A percentile compares a stretch with the other conserved stretches of the same genome.
Evolutionary conservation across 2,888 invertebrate genomes (phyloP).

Genomic region (Strigamia crassipes): DNA sequence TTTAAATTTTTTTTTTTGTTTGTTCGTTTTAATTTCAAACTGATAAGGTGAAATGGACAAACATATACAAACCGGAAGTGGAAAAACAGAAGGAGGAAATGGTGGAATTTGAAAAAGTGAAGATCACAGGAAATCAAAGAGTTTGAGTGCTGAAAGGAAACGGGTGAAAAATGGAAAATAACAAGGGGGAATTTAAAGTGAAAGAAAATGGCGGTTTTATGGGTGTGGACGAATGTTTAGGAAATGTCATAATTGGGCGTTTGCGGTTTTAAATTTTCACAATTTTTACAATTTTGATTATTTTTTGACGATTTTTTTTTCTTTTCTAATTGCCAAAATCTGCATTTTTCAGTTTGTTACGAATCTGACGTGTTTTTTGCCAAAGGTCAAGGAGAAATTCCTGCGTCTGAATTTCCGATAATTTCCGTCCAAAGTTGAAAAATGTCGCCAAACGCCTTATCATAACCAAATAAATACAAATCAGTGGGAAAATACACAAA

Average conservation of each 20-base stretch:
- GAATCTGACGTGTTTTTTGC: neutral
- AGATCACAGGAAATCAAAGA: slow-evolving; percentile 30
- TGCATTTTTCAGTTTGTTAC: neutral
- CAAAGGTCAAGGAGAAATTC: slow-evolving; percentile 20
- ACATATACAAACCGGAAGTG: slow-evolving; percentile 11
- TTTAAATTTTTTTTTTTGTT: too few relatives aligned
- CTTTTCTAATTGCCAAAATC: too few relatives aligned
- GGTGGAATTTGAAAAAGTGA: slow-evolving; percentile 20
- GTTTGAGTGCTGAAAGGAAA: slow-evolving; percentile 1
- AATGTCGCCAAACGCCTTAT: neutral
- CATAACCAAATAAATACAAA: neutral
- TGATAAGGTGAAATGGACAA: slow-evolving; percentile 32
- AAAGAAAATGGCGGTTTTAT: neutral
- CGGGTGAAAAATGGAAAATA: neutral
- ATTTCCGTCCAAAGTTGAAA: neutral
- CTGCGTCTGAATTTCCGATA: neutral
- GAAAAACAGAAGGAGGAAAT: slow-evolving; percentile 13
- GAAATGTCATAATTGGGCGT: neutral
- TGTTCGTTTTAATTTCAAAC: neutral
- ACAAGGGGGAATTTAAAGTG: slow-evolving; percentile 18
- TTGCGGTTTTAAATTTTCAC: too few relatives aligned
- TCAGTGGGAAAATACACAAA: neutral
- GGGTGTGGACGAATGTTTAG: neutral
- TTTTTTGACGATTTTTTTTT: too few relatives aligned
- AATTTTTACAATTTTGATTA: too few relatives aligned